Base-by-base conservation (phyloP, 2,888 invertebrate genomes). In the Trichacis sp. region DNA sequence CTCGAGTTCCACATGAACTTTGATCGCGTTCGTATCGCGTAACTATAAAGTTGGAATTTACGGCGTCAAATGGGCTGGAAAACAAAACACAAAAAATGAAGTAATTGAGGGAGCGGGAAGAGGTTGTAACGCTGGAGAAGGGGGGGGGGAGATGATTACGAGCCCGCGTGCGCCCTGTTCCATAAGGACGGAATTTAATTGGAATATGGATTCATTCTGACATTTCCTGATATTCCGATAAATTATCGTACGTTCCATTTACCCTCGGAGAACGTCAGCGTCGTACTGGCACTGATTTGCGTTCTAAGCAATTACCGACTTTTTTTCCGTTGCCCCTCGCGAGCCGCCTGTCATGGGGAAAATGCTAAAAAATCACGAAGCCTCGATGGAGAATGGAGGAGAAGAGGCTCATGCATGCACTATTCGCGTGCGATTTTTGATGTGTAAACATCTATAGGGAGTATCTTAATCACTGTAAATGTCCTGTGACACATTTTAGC, bases 121-220 rank as follows among this genome's bases (percentile, higher is more conserved):
- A 69, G 54, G 47, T 52, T 48, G 58, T 52, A 36, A 53, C 50
- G 48, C 47, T 56, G 59, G 52, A 33, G 45, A 57, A 48, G 40
- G 55, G 62, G 59, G 68, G 47, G 65, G 67, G 51, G 43, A 58
- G 46, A 59, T 60, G 64, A 56, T 42, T 57, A 56, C 42, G 64
- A 57, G 29, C 60, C 62, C 52, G 63, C 63, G 50, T 69, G 69
- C 70, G 64, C 67, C 66, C 59, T 77, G 77, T 81, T 81, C 78
- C 82, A 77, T 76, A 73, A 81, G 83, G 77, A 80, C 80, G 80
- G 83, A 80, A 81, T 83, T 81, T 83, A 83, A 83, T 82, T 83
- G 83, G 82, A 83, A 82, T 82, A 82, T 82, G 81, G 81, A 82
- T 78, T 76, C 78, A 77, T 78, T 82, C 79, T 79, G 77, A 77